These are phyloP conservation scores for Steinernema carpocapsae DNA, from an alignment of 2,888 invertebrate genomes.

Conservation along the genomic window DNA sequence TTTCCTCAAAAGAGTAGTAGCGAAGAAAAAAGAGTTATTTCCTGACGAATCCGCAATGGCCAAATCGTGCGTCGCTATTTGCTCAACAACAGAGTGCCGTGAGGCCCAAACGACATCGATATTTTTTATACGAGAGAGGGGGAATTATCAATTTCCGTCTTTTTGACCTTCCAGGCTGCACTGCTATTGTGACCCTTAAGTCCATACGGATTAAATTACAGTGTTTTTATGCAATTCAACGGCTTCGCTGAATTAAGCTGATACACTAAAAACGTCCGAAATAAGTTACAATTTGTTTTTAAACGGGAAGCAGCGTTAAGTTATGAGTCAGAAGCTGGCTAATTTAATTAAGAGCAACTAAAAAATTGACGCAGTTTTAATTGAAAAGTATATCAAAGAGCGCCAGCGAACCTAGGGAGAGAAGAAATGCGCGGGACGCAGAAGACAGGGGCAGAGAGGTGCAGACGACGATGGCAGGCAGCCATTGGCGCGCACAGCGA, in stretches of 20 bases:
- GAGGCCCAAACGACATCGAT: slow-evolving; percentile 33
- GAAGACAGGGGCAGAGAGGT: slow-evolving; percentile 26
- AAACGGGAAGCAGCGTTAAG: background rate
- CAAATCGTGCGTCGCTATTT: slow-evolving; percentile 35
- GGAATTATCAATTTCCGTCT: background rate
- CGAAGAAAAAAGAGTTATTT: slow-evolving; percentile 33
- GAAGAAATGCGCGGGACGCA: slow-evolving; percentile 31
- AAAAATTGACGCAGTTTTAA: slow-evolving; percentile 24
- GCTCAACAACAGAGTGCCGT: slow-evolving; percentile 33
- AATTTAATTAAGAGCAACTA: slow-evolving; percentile 25
- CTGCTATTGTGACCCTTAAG: background rate
- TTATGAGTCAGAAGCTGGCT: slow-evolving; percentile 13
- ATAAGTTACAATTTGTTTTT: too few species aligned
- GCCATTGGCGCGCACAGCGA: slow-evolving; percentile 32
- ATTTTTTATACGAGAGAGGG: slow-evolving; percentile 4
- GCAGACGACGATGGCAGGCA: slow-evolving; percentile 25
- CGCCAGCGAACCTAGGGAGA: background rate
- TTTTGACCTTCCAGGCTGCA: background rate
- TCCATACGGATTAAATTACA: background rate
- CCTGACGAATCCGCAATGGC: slow-evolving; percentile 35
- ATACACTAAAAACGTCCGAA: too few species aligned
- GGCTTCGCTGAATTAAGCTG: background rate
- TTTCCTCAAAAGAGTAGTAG: slow-evolving; percentile 34
- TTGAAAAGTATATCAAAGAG: slow-evolving; percentile 31
- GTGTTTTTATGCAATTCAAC: background rate